Conservation (phyloP, 1,140 invertebrate genomes). For the Pentalonia nigronervosa region DNA sequence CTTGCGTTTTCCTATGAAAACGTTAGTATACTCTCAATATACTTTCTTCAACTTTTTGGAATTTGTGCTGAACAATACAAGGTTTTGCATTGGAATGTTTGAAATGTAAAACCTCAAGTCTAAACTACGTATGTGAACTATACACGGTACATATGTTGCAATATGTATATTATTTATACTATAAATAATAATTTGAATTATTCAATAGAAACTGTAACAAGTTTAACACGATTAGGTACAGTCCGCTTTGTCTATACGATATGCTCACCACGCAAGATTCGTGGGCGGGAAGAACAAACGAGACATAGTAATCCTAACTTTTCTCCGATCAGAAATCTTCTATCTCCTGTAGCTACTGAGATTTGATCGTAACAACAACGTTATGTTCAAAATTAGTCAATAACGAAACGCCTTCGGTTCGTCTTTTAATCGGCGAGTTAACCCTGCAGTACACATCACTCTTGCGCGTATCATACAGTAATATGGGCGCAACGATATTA, state of each 20-base stretch:
- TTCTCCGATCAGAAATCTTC: conserved; percentile 3
- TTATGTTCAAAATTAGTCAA: neutral
- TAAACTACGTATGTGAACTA: neutral
- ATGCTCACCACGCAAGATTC: neutral
- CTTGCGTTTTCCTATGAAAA: neutral
- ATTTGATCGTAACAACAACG: neutral
- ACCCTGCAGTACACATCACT: neutral
- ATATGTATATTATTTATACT: neutral
- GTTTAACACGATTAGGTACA: neutral
- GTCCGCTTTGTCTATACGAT: neutral
- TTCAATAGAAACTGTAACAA: conserved; percentile 1
- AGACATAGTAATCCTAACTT: neutral
- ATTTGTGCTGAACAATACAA: neutral
- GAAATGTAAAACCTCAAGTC: neutral
- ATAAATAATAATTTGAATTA: neutral
- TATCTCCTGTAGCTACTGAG: neutral
- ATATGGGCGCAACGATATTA: neutral
- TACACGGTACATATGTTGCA: neutral
- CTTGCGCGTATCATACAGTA: neutral
- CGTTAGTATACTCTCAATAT: neutral
- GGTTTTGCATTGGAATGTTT: neutral
- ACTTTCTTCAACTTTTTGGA: neutral
- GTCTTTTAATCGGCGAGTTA: neutral
- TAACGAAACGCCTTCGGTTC: conserved; percentile 11
- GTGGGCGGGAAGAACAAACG: neutral